Evolutionary conservation across 2,113 vertebrate genomes (phyloP).

Genomic region (Ariopsis seemanni): DNA sequence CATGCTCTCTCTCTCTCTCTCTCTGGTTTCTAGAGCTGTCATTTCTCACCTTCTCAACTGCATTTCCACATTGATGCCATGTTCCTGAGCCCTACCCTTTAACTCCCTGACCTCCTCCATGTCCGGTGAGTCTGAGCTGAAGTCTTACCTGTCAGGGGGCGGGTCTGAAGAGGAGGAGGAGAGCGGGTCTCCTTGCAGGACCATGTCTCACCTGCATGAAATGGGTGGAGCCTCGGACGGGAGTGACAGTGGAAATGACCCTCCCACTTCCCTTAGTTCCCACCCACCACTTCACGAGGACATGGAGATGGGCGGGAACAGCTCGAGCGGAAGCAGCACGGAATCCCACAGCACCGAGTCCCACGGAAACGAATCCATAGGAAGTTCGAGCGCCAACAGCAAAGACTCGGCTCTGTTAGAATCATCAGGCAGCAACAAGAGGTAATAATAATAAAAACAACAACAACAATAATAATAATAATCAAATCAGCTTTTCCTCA

Average conservation of each 20-base stretch:
- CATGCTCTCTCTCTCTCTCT: not conserved
- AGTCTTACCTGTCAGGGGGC: conserved; percentile 63
- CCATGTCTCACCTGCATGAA: conserved; percentile 63
- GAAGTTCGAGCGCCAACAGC: conserved; percentile 71
- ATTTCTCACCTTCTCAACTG: not conserved
- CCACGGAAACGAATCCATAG: conserved; percentile 74
- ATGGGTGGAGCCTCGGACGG: conserved; percentile 76
- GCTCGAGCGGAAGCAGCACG: conserved; percentile 81
- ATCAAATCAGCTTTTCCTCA: not conserved
- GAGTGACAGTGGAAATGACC: conserved; percentile 73
- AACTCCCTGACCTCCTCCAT: conserved; percentile 48
- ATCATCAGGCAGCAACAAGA: conserved; percentile 76
- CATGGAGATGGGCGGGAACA: conserved; percentile 81
- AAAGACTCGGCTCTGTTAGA: conserved; percentile 80
- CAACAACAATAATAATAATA: not conserved
- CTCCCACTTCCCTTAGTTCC: conserved; percentile 32
- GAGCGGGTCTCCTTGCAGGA: conserved; percentile 21
- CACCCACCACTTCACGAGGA: conserved; percentile 77
- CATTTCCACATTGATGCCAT: not conserved
- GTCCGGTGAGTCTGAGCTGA: conserved; percentile 62
- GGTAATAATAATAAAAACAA: conserved; percentile 66
- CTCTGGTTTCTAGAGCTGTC: not conserved
- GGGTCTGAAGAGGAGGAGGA: conserved; percentile 57
- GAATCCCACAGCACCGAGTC: conserved; percentile 82
- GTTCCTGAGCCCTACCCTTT: conserved; percentile 6